These are phyloP conservation scores for Suricata suricatta DNA, from an alignment of 2,113 vertebrate genomes.

Conservation along the genomic window DNA sequence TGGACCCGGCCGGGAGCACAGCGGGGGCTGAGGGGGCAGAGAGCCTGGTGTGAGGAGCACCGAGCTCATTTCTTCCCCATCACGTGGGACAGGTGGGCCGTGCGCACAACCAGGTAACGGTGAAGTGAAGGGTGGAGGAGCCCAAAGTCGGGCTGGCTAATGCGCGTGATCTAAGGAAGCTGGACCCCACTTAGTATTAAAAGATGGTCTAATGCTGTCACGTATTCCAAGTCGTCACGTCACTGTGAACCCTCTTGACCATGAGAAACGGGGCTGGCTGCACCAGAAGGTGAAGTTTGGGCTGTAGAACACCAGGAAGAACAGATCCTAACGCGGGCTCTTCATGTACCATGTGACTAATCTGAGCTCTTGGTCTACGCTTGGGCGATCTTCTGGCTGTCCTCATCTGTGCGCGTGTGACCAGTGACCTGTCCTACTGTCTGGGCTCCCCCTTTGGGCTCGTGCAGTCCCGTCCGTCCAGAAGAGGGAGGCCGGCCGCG, in stretches of 20 bases:
- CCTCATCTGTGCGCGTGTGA: rapidly evolving
- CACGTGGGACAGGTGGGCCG: no score
- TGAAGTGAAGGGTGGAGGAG: rapidly evolving
- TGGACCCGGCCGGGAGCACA: rapidly evolving
- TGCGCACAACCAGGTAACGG: rapidly evolving
- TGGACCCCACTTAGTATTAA: rapidly evolving
- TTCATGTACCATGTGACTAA: rapidly evolving
- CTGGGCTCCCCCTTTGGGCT: neutral
- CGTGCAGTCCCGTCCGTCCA: neutral
- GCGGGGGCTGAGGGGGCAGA: neutral
- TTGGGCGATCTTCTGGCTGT: neutral
- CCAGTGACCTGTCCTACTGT: neutral
- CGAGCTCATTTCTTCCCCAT: neutral
- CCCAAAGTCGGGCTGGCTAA: rapidly evolving
- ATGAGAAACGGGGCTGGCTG: rapidly evolving
- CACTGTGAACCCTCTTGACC: neutral
- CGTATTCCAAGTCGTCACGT: rapidly evolving
- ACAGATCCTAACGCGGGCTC: rapidly evolving
- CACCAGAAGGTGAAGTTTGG: no score
- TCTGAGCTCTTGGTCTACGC: rapidly evolving
- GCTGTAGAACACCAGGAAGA: neutral
- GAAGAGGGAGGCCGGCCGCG: neutral
- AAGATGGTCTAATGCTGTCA: no score
- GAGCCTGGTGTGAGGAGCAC: rapidly evolving
- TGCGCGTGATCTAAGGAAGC: rapidly evolving